phyloP scores from a whole-genome alignment of 2,888 invertebrate species.

The Plebejus melissa region DNA sequence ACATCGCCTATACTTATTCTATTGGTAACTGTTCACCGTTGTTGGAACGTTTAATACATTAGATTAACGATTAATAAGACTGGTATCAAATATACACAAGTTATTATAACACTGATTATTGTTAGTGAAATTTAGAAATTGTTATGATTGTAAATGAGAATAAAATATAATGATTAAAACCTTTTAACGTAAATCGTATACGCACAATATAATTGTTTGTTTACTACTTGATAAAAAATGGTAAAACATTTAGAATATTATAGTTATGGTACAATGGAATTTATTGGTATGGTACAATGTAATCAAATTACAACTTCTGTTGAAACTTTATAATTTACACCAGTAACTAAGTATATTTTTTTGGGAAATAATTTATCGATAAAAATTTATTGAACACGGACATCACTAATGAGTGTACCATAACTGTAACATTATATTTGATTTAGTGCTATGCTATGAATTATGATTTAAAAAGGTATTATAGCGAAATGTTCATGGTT shows the following conservation, averaged over 20 bases:
- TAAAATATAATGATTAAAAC: background rate
- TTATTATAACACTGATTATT: constrained; percentile 31
- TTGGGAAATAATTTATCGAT: background rate
- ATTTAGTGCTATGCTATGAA: no score
- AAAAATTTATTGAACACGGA: background rate
- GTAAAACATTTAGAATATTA: background rate
- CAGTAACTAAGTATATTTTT: no score
- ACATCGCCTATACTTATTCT: constrained; percentile 58
- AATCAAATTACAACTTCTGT: background rate
- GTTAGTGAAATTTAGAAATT: constrained; percentile 20
- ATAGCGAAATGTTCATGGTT: no score
- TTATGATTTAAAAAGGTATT: no score
- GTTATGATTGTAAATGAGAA: constrained; percentile 33
- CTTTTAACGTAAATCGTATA: background rate
- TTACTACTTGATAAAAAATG: background rate
- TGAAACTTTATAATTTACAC: background rate
- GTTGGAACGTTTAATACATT: constrained; percentile 73
- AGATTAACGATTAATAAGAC: constrained; percentile 66
- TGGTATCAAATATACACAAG: constrained; percentile 61
- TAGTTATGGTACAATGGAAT: constrained; percentile 3
- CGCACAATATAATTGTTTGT: background rate
- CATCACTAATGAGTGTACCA: background rate
- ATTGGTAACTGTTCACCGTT: constrained; percentile 79
- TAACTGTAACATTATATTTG: no score
- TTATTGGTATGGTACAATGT: background rate